phyloP scores from a whole-genome alignment of 2,888 invertebrate genomes.

The Pristionchus arcanus region DNA sequence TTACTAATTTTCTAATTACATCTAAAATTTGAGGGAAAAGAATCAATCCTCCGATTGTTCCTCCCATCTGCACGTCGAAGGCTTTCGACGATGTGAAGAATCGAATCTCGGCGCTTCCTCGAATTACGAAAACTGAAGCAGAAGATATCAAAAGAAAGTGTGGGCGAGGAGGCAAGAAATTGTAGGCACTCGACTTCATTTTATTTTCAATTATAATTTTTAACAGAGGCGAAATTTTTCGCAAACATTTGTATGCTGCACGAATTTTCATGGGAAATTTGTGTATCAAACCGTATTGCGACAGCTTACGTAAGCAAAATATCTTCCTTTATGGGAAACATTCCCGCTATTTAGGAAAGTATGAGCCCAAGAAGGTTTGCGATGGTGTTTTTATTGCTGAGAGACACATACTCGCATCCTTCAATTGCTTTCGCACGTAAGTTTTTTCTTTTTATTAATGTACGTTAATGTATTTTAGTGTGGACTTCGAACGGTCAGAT shows the following conservation, averaged over 20 bases:
- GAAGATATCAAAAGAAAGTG: background rate
- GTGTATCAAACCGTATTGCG: too few species aligned
- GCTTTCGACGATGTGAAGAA: background rate
- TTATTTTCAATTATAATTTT: background rate
- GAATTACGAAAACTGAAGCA: background rate
- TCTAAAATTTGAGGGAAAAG: background rate
- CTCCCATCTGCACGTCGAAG: background rate
- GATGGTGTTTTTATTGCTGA: background rate
- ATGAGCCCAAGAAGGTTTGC: background rate
- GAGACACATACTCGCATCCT: background rate
- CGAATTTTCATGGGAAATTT: background rate
- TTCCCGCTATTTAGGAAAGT: background rate
- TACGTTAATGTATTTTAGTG: background rate
- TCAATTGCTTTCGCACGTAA: background rate
- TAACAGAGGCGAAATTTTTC: background rate
- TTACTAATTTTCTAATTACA: background rate
- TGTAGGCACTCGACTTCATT: too few species aligned
- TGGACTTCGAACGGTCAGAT: background rate
- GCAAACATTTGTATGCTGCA: background rate
- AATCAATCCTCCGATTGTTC: background rate
- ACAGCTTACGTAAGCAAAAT: too few species aligned
- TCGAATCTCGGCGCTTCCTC: background rate
- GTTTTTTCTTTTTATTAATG: background rate
- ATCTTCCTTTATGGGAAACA: too few species aligned
- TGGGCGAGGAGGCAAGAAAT: background rate